Conservation (phyloP, 2,888 invertebrate genomes). For the Arge pagana region DNA sequence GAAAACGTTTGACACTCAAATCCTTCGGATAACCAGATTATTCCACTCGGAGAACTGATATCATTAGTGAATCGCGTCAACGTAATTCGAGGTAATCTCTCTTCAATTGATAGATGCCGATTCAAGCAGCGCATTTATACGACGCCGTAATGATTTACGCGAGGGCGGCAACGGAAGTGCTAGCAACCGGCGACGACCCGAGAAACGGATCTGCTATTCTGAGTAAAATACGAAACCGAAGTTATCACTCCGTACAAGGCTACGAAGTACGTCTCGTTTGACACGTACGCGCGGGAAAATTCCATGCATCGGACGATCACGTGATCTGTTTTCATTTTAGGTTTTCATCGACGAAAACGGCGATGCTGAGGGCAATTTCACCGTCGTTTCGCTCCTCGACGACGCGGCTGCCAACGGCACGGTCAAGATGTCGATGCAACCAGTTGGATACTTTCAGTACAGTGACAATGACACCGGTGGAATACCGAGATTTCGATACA, state of each 20-base stretch:
- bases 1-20: too few relatives aligned
- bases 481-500: slow-evolving; percentile 31
- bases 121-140: slow-evolving; percentile 83
- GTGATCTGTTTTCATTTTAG: slow-evolving; percentile 53
- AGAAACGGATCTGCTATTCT: slow-evolving; percentile 79
- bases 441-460: slow-evolving; percentile 78
- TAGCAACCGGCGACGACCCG: slow-evolving; percentile 69
- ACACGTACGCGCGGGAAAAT: background rate
- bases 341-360: slow-evolving; percentile 85
- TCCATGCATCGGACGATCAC: background rate
- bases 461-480: slow-evolving; percentile 59
- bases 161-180: slow-evolving; percentile 75
- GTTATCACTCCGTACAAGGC: slow-evolving; percentile 78
- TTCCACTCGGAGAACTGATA: too few relatives aligned
- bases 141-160: slow-evolving; percentile 90
- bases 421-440: slow-evolving; percentile 73
- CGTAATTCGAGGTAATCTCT: slow-evolving; percentile 18
- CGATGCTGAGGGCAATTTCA: slow-evolving; percentile 91
- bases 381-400: slow-evolving; percentile 77
- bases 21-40: too few relatives aligned
- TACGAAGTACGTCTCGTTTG: slow-evolving; percentile 72
- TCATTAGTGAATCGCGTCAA: too few relatives aligned
- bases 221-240: slow-evolving; percentile 74
- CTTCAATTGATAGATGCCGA: slow-evolving; percentile 67
- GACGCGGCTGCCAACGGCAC: slow-evolving; percentile 63